Percentiles rank a stretch among this genome's conserved stretches.
phyloP scores from a whole-genome alignment of 2,888 invertebrate genomes.

The Eupithecia tripunctaria region DNA sequence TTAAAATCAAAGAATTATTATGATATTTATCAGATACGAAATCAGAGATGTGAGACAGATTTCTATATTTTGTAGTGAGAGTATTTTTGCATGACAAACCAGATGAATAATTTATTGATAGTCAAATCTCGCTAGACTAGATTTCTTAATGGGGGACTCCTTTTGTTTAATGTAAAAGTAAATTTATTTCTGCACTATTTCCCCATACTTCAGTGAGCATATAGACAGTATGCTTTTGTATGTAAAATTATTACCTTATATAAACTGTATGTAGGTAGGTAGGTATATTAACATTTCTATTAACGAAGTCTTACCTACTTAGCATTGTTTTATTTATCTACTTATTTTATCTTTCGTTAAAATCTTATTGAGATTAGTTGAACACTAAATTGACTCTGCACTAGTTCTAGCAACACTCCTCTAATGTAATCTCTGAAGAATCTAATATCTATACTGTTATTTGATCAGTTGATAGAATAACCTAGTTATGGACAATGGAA shows the following conservation, averaged over 20 bases:
- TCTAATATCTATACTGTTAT: neutral
- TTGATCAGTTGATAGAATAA: neutral
- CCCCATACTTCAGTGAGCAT: constrained; percentile 7
- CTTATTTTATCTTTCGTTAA: neutral
- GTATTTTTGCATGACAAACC: constrained; percentile 34
- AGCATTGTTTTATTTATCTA: neutral
- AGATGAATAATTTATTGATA: constrained; percentile 18
- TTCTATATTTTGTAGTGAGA: constrained; percentile 6
- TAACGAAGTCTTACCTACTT: neutral
- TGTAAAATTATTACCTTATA: constrained; percentile 14
- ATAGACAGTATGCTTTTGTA: constrained; percentile 21
- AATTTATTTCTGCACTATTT: neutral
- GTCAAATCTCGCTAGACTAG: constrained; percentile 14
- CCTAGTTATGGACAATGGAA: constrained; percentile 8
- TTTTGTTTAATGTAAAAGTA: neutral
- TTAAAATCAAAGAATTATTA: constrained; percentile 27
- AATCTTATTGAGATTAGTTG: neutral
- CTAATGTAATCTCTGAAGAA: constrained; percentile 12
- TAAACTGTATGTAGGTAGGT: neutral
- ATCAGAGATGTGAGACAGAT: constrained; percentile 12
- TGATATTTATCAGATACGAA: constrained; percentile 14
- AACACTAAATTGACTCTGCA: constrained; percentile 6
- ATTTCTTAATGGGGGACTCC: constrained; percentile 10
- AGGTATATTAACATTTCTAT: neutral
- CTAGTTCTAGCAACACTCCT: constrained; percentile 8